Percentiles rank a stretch among this genome's conserved stretches.
phyloP scores from a whole-genome alignment of 64 coral and sea anemone species.

The Dendrophyllia cribrosa region DNA sequence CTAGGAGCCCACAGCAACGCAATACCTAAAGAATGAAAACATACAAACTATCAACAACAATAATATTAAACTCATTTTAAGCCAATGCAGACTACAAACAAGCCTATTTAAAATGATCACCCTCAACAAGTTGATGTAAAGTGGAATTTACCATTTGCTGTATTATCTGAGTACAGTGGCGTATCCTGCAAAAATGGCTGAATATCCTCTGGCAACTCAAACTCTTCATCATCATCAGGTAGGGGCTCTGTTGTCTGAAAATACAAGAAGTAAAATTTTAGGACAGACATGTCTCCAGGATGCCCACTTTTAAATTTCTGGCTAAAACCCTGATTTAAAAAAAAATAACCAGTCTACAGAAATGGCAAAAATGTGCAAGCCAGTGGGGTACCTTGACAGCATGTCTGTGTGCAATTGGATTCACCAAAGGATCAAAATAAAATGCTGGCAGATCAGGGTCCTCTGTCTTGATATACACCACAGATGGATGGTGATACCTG shows the following conservation, averaged over 20 bases:
- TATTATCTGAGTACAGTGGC: slow-evolving; percentile 97
- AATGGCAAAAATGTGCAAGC: no score
- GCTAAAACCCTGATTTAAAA: no score
- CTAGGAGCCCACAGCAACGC: slow-evolving; percentile 92
- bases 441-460: slow-evolving; percentile 99
- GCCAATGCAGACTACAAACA: no score
- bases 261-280: not conserved
- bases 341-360: not conserved
- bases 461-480: slow-evolving; percentile 99
- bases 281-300: not conserved
- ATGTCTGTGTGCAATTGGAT: slow-evolving; percentile 97
- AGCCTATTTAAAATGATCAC: not conserved
- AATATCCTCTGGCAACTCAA: slow-evolving; percentile 97
- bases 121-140: not conserved
- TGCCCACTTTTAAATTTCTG: no score
- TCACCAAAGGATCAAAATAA: slow-evolving; percentile 98
- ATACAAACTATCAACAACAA: not conserved
- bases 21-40: slow-evolving; percentile 52
- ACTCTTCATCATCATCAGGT: slow-evolving; percentile 95
- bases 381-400: slow-evolving; percentile 83
- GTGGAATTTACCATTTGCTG: slow-evolving; percentile 88
- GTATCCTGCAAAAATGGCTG: slow-evolving; percentile 99
- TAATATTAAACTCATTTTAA: no score
- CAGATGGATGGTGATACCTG: slow-evolving; percentile 94
- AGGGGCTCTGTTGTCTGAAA: slow-evolving; percentile 78